These are phyloP conservation scores for Ammodytes dubius DNA, from an alignment of 2,113 vertebrate species.

Conservation along the genomic window DNA sequence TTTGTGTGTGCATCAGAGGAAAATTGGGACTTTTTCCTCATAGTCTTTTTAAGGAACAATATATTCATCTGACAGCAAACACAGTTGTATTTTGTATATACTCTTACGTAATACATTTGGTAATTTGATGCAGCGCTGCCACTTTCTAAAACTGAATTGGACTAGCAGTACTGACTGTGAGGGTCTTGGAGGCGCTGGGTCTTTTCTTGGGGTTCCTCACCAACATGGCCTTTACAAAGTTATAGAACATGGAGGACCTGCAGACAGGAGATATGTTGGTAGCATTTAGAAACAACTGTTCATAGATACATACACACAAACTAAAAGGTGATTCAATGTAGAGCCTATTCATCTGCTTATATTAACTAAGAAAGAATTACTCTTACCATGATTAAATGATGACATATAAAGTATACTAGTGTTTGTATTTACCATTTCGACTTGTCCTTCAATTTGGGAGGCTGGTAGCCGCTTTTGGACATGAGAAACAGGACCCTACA, in stretches of 20 bases:
- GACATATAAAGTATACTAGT: neutral
- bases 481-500: slow-evolving; percentile 92
- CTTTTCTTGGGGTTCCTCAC: slow-evolving; percentile 93
- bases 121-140: neutral
- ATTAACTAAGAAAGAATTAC: neutral
- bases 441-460: slow-evolving; percentile 93
- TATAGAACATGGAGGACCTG: slow-evolving; percentile 91
- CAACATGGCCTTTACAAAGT: slow-evolving; percentile 91
- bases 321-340: neutral
- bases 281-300: neutral
- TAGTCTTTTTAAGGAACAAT: no score
- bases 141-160: neutral
- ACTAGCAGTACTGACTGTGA: slow-evolving; percentile 82
- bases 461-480: slow-evolving; percentile 95
- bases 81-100: no score
- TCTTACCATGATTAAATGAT: neutral
- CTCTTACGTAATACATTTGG: neutral
- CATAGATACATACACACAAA: neutral
- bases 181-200: slow-evolving; percentile 90
- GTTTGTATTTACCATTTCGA: slow-evolving; percentile 86
- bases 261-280: slow-evolving; percentile 4
- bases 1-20: no score
- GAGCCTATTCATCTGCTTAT: neutral
- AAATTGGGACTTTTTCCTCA: no score
- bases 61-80: neutral